Conservation (phyloP, 2,888 invertebrate species). For the Acleris sparsana region DNA sequence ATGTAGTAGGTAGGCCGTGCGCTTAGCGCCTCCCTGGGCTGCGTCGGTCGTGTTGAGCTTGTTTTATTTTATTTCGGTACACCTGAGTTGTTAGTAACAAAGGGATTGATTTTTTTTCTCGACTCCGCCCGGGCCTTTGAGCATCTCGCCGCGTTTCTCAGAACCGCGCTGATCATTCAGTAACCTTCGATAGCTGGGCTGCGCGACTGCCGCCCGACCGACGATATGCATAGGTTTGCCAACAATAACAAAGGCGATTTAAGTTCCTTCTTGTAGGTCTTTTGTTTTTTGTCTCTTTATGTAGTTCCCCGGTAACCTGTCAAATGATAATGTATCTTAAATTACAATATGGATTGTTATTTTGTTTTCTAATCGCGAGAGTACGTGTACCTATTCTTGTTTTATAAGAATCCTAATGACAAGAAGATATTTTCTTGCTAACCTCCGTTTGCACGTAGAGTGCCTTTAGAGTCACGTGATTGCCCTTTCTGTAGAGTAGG, state of each 20-base stretch:
- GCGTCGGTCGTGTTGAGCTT: slow-evolving; percentile 61
- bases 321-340: too few species aligned
- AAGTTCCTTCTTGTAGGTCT: slow-evolving; percentile 7
- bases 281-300: slow-evolving; percentile 28
- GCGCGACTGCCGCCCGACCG: slow-evolving; percentile 39
- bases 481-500: too few species aligned
- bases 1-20: slow-evolving; percentile 43
- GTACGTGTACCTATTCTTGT: too few species aligned
- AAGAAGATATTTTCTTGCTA: too few species aligned
- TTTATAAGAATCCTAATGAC: too few species aligned
- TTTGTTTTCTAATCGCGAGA: too few species aligned
- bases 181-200: slow-evolving; percentile 61
- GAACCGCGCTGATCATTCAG: slow-evolving; percentile 70
- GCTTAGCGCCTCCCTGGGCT: slow-evolving; percentile 60
- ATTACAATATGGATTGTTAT: too few species aligned
- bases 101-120: slow-evolving; percentile 76
- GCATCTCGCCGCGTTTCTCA: slow-evolving; percentile 69
- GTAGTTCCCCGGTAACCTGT: background rate
- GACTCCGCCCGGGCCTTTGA: slow-evolving; percentile 71
- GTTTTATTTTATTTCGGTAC: slow-evolving; percentile 75
- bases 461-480: too few species aligned
- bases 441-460: too few species aligned
- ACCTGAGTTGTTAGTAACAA: slow-evolving; percentile 81
- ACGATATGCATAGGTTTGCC: slow-evolving; percentile 19
- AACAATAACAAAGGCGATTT: slow-evolving; percentile 26